Conservation (phyloP, 2,888 invertebrate species). For the Euphydryas editha region DNA sequence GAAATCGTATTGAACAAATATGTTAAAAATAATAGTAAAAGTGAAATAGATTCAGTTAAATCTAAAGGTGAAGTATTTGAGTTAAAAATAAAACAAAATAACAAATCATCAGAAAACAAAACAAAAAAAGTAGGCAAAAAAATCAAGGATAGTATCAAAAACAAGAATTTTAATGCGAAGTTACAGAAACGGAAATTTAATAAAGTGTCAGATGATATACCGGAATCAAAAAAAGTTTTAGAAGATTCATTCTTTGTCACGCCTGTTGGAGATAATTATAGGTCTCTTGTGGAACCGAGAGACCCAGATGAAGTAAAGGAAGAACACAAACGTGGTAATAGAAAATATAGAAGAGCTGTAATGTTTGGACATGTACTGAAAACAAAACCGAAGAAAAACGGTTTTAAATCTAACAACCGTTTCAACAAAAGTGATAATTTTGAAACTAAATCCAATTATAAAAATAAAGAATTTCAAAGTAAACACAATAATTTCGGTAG, state of each 20-base stretch:
- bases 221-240: slow-evolving; percentile 55
- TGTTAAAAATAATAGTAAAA: slow-evolving; percentile 18
- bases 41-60: slow-evolving; percentile 21
- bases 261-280: slow-evolving; percentile 71
- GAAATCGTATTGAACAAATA: slow-evolving; percentile 23
- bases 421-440: slow-evolving; percentile 37
- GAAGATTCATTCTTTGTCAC: slow-evolving; percentile 79
- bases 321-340: slow-evolving; percentile 70
- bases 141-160: slow-evolving; percentile 63
- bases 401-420: slow-evolving; percentile 49
- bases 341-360: slow-evolving; percentile 71
- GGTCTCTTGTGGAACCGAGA: slow-evolving; percentile 74
- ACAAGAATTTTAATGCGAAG: slow-evolving; percentile 71
- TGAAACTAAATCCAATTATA: slow-evolving; percentile 3
- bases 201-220: slow-evolving; percentile 52
- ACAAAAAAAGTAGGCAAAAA: slow-evolving; percentile 51
- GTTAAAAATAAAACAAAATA: slow-evolving; percentile 35
- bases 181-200: slow-evolving; percentile 64
- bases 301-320: slow-evolving; percentile 76
- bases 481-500: slow-evolving; percentile 31
- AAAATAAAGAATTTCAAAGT: slow-evolving; percentile 25
- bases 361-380: slow-evolving; percentile 75
- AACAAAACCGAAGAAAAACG: slow-evolving; percentile 57
- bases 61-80: slow-evolving; percentile 20
- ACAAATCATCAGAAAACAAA: slow-evolving; percentile 18